A percentile compares a stretch with the other conserved stretches of the same genome.
Conservation (phyloP, 1,140 invertebrate genomes). For the Aphidius ervi region DNA sequence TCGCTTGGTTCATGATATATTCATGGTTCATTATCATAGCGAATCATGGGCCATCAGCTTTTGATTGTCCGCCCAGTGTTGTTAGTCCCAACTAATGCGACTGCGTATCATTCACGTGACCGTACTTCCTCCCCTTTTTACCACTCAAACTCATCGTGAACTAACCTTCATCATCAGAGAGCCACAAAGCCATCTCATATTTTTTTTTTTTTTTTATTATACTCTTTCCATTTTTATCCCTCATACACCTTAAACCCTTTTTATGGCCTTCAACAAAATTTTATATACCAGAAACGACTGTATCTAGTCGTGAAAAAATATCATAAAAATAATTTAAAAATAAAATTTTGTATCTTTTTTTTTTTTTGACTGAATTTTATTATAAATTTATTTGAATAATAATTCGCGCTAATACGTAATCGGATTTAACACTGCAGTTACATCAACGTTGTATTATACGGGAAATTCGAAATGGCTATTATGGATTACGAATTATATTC, state of each 20-base stretch:
- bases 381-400: no score
- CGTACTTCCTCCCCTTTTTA: slow-evolving; percentile 26
- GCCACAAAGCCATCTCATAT: background rate
- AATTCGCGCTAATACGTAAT: no score
- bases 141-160: slow-evolving; percentile 5
- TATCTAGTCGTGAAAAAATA: no score
- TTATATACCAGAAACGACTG: no score
- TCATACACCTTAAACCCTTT: background rate
- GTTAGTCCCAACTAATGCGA: slow-evolving; percentile 54
- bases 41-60: slow-evolving; percentile 55
- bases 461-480: no score
- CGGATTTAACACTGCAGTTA: no score
- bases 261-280: no score
- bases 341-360: no score
- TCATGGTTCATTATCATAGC: slow-evolving; percentile 56
- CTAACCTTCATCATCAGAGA: background rate
- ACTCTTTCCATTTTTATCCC: background rate
- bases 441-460: no score
- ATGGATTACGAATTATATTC: no score
- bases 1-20: slow-evolving; percentile 49
- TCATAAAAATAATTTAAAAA: no score
- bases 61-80: slow-evolving; percentile 52
- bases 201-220: background rate
- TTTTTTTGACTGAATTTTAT: no score
- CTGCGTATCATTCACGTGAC: slow-evolving; percentile 40